Evolutionary conservation across 2,113 vertebrate species (phyloP).

Genomic region (Atlantisia rogersi): DNA sequence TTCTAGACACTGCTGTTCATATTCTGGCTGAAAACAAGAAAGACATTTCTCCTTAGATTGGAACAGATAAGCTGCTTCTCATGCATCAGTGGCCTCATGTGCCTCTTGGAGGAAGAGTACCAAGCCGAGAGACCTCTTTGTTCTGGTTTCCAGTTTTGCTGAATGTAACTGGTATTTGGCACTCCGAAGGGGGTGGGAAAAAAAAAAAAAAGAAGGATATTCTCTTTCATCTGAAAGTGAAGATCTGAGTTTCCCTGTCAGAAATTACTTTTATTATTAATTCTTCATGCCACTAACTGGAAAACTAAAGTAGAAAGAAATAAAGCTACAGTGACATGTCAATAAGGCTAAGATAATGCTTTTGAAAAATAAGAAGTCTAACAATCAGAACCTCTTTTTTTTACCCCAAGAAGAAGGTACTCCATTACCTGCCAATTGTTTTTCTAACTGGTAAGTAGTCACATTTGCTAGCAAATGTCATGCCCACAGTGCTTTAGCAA

Average conservation of each 20-base stretch:
- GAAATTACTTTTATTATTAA: not conserved
- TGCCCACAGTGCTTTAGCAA: not conserved
- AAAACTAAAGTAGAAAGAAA: not conserved
- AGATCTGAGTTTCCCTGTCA: not conserved
- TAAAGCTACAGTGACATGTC: not conserved
- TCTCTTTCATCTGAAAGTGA: not conserved
- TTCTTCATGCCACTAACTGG: not conserved
- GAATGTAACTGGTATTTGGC: not conserved
- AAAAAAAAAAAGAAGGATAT: not conserved
- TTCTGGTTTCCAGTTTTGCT: constrained; percentile 40
- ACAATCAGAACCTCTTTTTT: not conserved
- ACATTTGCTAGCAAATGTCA: not conserved
- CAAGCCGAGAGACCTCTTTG: constrained; percentile 33
- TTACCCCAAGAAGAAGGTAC: not conserved
- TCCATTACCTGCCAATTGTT: not conserved
- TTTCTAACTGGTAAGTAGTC: not conserved
- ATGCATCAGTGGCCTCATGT: constrained; percentile 24
- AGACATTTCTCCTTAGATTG: constrained; percentile 4
- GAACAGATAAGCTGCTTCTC: constrained; percentile 20
- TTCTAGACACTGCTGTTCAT: not conserved
- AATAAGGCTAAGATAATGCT: not conserved
- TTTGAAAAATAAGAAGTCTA: not conserved
- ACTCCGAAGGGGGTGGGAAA: not conserved
- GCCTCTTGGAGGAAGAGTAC: constrained; percentile 40
- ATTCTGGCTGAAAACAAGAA: constrained; percentile 23